These are phyloP conservation scores for Diacarnus erythraeanus DNA, from an alignment of 37 sponge, comb jelly and placozoan species.

Conservation along the genomic window DNA sequence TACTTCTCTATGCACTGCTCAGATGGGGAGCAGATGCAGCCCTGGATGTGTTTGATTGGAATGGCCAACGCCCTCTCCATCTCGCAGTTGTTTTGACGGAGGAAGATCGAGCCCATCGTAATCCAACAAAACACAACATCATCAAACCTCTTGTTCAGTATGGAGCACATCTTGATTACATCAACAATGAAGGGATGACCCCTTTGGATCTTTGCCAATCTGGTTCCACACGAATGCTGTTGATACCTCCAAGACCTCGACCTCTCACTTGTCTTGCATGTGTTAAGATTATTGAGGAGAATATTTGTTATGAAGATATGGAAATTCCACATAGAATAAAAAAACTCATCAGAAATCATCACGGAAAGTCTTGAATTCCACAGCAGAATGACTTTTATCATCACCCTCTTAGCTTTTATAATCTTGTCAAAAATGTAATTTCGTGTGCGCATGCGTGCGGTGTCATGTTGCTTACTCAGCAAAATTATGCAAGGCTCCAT, in stretches of 20 bases:
- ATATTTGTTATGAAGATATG: slow-evolving; percentile 17
- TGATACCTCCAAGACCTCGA: slow-evolving; percentile 4
- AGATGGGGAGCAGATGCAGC: slow-evolving; percentile 39
- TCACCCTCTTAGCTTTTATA: too few relatives aligned
- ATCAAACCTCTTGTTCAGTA: slow-evolving; percentile 29
- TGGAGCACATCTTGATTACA: slow-evolving; percentile 39
- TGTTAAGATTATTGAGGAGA: slow-evolving; percentile 7
- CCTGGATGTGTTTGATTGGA: slow-evolving; percentile 35
- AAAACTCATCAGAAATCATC: slow-evolving; percentile 31
- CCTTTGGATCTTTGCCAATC: slow-evolving; percentile 2
- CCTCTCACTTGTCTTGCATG: slow-evolving; percentile 30
- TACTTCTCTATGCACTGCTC: slow-evolving; percentile 23
- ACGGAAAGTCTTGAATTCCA: neutral
- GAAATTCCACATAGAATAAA: slow-evolving; percentile 21
- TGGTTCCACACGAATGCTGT: neutral
- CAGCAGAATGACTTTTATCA: neutral
- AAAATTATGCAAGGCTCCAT: too few relatives aligned
- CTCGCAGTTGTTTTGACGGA: slow-evolving; percentile 25
- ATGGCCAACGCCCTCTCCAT: slow-evolving; percentile 36
- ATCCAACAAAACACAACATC: slow-evolving; percentile 6
- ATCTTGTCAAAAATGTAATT: too few relatives aligned
- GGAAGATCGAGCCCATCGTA: neutral
- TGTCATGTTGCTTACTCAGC: neutral
- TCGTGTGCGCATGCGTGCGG: neutral
- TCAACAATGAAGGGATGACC: slow-evolving; percentile 33